phyloP scores from a whole-genome alignment of 2,797 vertebrate species.

The Chrosomus eos region DNA sequence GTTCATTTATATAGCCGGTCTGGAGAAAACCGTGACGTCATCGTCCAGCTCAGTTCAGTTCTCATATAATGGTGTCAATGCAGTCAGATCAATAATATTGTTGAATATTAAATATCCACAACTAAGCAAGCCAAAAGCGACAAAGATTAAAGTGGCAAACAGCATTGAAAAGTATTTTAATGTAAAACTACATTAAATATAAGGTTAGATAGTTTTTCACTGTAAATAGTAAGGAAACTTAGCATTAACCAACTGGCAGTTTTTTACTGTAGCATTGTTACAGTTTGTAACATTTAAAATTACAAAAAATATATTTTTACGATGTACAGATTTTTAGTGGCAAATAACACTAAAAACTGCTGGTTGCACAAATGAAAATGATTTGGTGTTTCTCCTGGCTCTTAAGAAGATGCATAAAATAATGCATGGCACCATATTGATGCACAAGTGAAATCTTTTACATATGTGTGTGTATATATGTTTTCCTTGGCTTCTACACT shows the following conservation, averaged over 20 bases:
- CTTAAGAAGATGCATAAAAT: neutral
- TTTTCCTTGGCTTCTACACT: constrained; percentile 38
- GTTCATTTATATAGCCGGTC: no score
- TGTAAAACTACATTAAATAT: no score
- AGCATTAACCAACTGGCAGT: neutral
- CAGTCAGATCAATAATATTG: no score
- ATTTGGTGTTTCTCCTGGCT: neutral
- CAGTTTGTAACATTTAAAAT: neutral
- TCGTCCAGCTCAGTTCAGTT: no score
- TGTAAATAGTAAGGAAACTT: no score
- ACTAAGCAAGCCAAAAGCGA: no score
- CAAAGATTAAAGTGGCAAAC: no score
- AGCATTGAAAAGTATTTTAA: no score
- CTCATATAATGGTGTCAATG: no score
- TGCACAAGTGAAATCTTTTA: neutral
- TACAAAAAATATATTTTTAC: neutral
- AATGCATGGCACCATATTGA: constrained; percentile 1
- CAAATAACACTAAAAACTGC: neutral
- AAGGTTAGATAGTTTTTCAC: no score
- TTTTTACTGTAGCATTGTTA: neutral
- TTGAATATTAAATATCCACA: no score
- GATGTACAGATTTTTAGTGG: neutral
- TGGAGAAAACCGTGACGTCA: no score
- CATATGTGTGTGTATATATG: neutral
- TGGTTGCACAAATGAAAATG: neutral